Conservation (phyloP, 2,888 invertebrate species). For the Allophyes oxyacanthae region DNA sequence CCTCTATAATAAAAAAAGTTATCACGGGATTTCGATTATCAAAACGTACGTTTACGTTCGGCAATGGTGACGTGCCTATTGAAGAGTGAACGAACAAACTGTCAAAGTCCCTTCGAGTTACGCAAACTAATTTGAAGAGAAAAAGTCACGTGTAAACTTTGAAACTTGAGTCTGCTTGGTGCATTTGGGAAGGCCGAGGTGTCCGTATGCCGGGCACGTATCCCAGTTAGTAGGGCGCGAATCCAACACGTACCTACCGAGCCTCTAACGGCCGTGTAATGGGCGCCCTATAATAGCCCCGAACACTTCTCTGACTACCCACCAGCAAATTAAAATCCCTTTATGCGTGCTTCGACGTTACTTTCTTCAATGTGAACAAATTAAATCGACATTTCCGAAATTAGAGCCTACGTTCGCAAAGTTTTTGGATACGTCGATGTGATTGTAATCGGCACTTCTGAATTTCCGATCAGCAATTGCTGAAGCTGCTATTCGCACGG, state of each 20-base stretch:
- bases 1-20: too few species aligned
- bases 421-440: slow-evolving; percentile 32
- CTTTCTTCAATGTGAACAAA: slow-evolving; percentile 60
- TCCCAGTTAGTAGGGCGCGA: slow-evolving; percentile 83
- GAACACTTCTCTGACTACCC: slow-evolving; percentile 74
- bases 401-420: slow-evolving; percentile 45
- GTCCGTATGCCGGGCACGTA: slow-evolving; percentile 78
- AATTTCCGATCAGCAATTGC: slow-evolving; percentile 1
- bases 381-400: slow-evolving; percentile 62
- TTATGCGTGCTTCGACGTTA: slow-evolving; percentile 55
- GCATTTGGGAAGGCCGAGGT: slow-evolving; percentile 59
- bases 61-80: slow-evolving; percentile 23
- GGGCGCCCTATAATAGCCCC: slow-evolving; percentile 77
- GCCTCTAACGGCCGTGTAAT: slow-evolving; percentile 84
- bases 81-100: slow-evolving; percentile 38
- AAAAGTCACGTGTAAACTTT: slow-evolving; percentile 58
- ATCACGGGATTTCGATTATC: background rate
- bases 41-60: background rate
- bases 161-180: slow-evolving; percentile 61
- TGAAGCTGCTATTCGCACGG: slow-evolving; percentile 8
- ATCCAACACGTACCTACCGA: slow-evolving; percentile 80
- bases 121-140: slow-evolving; percentile 51
- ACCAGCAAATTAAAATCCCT: slow-evolving; percentile 84
- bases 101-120: slow-evolving; percentile 39
- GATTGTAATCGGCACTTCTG: slow-evolving; percentile 22